Evolutionary conservation across 92 coral and sea anemone species (phyloP).

Genomic region (Pocillopora meandrina): DNA sequence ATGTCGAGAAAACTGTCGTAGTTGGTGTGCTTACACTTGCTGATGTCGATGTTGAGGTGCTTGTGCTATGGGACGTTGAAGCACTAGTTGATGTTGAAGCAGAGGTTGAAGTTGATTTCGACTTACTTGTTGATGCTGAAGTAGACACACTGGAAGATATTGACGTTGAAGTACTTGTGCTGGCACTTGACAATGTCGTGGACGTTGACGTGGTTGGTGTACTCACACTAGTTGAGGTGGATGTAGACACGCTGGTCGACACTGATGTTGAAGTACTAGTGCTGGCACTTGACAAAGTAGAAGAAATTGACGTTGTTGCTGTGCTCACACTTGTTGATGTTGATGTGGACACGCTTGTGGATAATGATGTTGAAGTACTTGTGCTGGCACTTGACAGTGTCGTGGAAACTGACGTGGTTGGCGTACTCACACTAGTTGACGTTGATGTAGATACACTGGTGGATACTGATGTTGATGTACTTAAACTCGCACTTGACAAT

Average conservation of each 20-base stretch:
- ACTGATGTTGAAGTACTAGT: background rate
- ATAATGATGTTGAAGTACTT: constrained; percentile 8
- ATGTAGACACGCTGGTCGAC: constrained; percentile 5
- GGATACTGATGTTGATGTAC: too few species aligned
- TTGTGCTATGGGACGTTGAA: too few species aligned
- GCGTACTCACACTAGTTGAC: too few species aligned
- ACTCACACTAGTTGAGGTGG: constrained; percentile 13
- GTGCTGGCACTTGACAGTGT: constrained; percentile 1
- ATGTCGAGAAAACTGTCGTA: background rate
- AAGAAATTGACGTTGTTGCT: constrained; percentile 13
- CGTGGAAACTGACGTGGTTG: too few species aligned
- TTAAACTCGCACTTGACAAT: too few species aligned
- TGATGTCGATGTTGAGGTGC: too few species aligned
- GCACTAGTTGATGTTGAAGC: background rate
- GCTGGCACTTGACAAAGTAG: constrained; percentile 9
- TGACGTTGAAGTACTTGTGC: background rate
- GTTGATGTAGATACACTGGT: too few species aligned
- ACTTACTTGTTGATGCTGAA: background rate
- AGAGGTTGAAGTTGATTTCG: background rate
- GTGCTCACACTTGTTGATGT: constrained; percentile 12
- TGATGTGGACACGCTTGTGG: constrained; percentile 6
- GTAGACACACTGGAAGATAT: background rate
- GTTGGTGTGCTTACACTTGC: background rate
- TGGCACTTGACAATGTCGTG: background rate
- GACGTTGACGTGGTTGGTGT: background rate